Base-by-base conservation (phyloP, 2,888 invertebrate genomes). In the Horisme vitalbata region DNA sequence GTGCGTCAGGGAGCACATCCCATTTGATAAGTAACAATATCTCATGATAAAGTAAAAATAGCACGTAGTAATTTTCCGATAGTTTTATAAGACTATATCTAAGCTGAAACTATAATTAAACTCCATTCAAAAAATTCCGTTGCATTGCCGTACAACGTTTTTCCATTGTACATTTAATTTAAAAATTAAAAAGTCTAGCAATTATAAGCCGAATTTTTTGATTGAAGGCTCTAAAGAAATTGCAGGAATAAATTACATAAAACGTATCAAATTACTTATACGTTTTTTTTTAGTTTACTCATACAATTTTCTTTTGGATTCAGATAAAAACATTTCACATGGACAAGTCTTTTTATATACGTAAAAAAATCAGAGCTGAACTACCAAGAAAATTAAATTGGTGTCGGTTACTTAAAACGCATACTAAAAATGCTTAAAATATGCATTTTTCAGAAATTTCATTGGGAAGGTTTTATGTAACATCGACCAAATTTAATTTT, bases 341-440 rank as follows among this genome's bases (percentile, higher is more conserved):
- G 69, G 66, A 71, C 62, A 71, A 54, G 63, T 68, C 67, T 68
- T 67, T 30, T 21, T 15, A 4, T 13, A 18, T 12, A 15, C 7
- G 2, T 4, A 10, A 14, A 41, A 30, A 30, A 11, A 21, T 45
- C 55, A 55, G 55, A 58, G 53, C 55, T 31, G 11, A 49, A 26
- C 50, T 41, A 45, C 18, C 21, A 31, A 27, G 1, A 6, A 41
- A 52, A 55, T 50, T 49, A 53, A n/a, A 52, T 43, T 55, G 53
- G 50, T 52, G 43, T 45, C 21, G 26, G 43, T 26, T 15, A n/a
- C 1, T n/a, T 2, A 23, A 2, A n/a, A 5, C 11, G 1, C 26
- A 26, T 5, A 11, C 10, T 24, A 3, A 3, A n/a, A 26, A 11
- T 5, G 11, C 10, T 2, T 11, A 11, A 10, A 26, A 26, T 8